Conservation (phyloP, 2,797 vertebrate genomes). For the Garrulus glandarius region DNA sequence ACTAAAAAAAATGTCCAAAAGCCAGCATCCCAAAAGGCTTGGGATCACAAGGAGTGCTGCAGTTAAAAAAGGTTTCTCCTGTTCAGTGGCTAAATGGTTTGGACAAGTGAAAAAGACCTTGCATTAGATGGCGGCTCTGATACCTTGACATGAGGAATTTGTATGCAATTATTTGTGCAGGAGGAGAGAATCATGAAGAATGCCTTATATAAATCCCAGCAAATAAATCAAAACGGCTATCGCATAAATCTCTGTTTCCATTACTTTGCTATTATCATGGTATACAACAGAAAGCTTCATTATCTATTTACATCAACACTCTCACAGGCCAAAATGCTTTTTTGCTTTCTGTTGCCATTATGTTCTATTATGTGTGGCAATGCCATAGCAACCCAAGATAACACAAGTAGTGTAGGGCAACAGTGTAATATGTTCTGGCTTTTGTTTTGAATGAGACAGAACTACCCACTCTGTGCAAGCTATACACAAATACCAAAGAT, state of each 20-base stretch:
- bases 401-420: background rate
- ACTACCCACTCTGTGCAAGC: background rate
- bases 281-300: slow-evolving; percentile 25
- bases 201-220: background rate
- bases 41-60: background rate
- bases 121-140: background rate
- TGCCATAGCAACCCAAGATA: slow-evolving; percentile 45
- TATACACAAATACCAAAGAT: background rate
- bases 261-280: background rate
- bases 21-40: background rate
- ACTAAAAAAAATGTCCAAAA: background rate
- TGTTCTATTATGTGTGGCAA: slow-evolving; percentile 6
- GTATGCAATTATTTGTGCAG: background rate
- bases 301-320: slow-evolving; percentile 47
- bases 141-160: background rate
- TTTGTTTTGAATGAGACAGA: slow-evolving; percentile 11
- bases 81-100: background rate
- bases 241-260: background rate
- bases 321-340: background rate
- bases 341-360: slow-evolving; percentile 29
- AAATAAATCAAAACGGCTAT: slow-evolving; percentile 33
- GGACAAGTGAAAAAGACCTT: background rate
- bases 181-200: background rate
- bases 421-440: background rate
- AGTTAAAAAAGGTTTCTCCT: background rate